phyloP scores from a whole-genome alignment of 2,797 vertebrate species.

The Lycodopsis pacificus region DNA sequence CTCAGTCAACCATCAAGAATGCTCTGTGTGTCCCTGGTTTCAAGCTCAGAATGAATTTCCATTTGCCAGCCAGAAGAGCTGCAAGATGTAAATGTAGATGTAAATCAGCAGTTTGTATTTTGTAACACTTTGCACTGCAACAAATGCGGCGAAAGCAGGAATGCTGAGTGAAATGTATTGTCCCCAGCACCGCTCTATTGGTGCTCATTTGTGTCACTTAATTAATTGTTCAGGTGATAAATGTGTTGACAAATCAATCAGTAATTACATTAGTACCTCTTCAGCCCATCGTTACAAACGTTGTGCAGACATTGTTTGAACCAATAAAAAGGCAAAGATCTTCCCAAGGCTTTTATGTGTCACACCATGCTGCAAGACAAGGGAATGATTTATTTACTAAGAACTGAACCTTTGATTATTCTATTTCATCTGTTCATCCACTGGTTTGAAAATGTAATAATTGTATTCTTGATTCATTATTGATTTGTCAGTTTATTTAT shows the following conservation, averaged over 20 bases:
- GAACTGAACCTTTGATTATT: background rate
- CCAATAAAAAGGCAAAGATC: background rate
- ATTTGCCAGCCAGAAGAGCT: background rate
- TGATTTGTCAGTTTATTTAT: background rate
- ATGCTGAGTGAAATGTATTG: slow-evolving; percentile 2
- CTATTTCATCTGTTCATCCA: background rate
- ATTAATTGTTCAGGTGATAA: slow-evolving; percentile 10
- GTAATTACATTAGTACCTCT: background rate
- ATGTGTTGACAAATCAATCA: slow-evolving; percentile 5
- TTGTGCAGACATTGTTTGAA: background rate
- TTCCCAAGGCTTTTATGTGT: background rate
- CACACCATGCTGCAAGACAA: background rate
- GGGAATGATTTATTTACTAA: background rate
- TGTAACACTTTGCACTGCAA: background rate
- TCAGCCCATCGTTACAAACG: background rate
- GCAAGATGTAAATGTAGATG: slow-evolving; percentile 20
- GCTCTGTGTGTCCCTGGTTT: slow-evolving; percentile 18
- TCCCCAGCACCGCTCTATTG: background rate
- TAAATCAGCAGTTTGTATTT: slow-evolving; percentile 22
- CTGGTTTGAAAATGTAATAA: background rate
- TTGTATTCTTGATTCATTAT: background rate
- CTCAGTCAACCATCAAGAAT: background rate
- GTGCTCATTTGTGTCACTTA: background rate
- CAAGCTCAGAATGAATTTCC: slow-evolving; percentile 28
- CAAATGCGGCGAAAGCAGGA: background rate